phyloP scores from a whole-genome alignment of 2,113 vertebrate genomes.

The Bathybates hornii region DNA sequence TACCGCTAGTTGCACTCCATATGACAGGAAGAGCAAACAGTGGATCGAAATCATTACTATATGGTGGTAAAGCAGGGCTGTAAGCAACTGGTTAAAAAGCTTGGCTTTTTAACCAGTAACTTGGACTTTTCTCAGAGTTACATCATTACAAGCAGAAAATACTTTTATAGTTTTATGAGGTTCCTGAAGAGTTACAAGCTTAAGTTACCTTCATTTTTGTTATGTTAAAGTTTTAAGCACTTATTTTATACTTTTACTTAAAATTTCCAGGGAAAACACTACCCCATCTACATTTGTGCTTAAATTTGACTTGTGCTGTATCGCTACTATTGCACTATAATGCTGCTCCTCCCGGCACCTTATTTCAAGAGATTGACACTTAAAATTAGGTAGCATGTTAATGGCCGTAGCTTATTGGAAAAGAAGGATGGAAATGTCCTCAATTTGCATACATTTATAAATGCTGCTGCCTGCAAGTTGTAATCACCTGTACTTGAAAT shows the following conservation, averaged over 20 bases:
- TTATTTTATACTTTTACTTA: not conserved
- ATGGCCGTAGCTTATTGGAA: not conserved
- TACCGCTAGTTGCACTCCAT: not conserved
- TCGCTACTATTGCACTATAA: not conserved
- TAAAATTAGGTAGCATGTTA: not conserved
- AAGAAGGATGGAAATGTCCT: not conserved
- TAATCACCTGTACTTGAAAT: not conserved
- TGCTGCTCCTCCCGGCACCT: not conserved
- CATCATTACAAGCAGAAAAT: not conserved
- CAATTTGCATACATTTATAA: not conserved
- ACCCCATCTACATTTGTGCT: rapidly evolving
- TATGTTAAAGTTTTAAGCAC: not conserved
- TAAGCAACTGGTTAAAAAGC: not conserved
- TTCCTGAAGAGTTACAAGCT: not conserved
- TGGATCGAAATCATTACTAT: not conserved
- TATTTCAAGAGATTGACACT: not conserved
- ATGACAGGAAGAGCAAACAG: not conserved
- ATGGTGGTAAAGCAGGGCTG: not conserved
- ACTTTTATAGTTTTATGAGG: not conserved
- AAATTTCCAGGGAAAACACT: not conserved
- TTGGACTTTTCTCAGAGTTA: not conserved
- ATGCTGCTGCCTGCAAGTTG: not conserved
- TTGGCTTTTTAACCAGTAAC: not conserved
- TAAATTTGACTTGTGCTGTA: not conserved
- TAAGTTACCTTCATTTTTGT: not conserved